Percentiles rank a stretch among this genome's conserved stretches.
These are phyloP conservation scores for Junonia oenone DNA, from an alignment of 2,888 invertebrate genomes.

Conservation along the genomic window DNA sequence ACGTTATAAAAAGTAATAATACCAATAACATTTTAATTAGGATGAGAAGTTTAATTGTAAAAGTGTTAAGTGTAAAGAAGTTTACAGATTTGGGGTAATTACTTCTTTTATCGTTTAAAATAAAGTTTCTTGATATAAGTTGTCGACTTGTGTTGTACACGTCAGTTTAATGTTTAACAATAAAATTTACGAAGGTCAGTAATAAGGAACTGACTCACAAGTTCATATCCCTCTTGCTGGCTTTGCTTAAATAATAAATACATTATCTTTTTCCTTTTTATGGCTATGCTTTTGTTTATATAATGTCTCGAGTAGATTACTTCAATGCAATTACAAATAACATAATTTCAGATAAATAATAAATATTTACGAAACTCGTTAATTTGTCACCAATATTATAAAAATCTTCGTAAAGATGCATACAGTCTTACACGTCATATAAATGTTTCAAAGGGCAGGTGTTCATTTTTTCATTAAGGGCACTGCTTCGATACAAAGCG, in stretches of 20 bases:
- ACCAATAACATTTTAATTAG: no score
- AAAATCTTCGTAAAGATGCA: no score
- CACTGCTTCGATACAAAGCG: background rate
- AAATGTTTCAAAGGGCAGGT: background rate
- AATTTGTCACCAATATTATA: no score
- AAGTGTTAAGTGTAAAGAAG: background rate
- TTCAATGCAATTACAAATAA: background rate
- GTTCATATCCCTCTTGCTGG: background rate
- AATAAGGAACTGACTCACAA: slow-evolving; percentile 20
- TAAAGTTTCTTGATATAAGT: background rate
- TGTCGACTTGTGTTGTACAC: background rate
- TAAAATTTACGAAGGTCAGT: slow-evolving; percentile 17
- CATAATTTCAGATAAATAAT: no score
- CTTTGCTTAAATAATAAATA: background rate
- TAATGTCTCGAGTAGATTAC: background rate
- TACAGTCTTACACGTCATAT: background rate
- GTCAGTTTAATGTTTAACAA: background rate
- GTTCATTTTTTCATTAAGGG: background rate
- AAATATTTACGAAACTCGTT: no score
- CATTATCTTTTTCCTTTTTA: background rate
- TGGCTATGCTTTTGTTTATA: background rate
- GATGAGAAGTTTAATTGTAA: no score
- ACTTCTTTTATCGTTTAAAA: background rate
- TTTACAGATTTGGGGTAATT: background rate
- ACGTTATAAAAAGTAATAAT: no score